Evolutionary conservation across 35 echinoderm and acorn worm genomes (phyloP).

Genomic region (Lytechinus variegatus): DNA sequence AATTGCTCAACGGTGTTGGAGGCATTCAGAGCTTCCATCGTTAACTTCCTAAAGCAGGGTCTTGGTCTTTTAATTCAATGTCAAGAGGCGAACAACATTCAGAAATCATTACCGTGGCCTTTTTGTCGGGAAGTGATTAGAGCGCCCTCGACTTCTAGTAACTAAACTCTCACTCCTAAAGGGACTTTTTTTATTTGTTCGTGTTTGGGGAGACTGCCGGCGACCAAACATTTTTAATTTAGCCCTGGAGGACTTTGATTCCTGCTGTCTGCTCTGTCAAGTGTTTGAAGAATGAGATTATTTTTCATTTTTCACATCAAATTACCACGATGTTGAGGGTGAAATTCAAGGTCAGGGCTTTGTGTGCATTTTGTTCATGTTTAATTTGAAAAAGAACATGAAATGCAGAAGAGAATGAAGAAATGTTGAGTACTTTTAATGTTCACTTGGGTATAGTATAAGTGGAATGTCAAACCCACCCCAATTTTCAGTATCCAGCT

Average conservation of each 20-base stretch:
- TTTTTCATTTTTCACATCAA: not conserved
- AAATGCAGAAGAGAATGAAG: not conserved
- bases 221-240: constrained; percentile 5
- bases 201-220: not conserved
- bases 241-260: not conserved
- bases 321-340: not conserved
- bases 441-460: not conserved
- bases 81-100: not conserved
- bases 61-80: not conserved
- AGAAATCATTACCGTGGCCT: not conserved
- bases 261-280: not conserved
- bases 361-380: not conserved
- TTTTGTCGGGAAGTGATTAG: constrained; percentile 18
- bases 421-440: not conserved
- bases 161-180: not conserved
- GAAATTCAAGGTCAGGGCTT: not conserved
- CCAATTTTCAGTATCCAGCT: not conserved
- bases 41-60: not conserved
- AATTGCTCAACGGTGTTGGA: not conserved
- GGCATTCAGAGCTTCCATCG: not conserved
- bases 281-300: not conserved
- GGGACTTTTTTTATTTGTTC: not conserved
- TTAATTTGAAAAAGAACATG: not conserved
- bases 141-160: not conserved
- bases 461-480: not conserved